These are phyloP conservation scores for Carcinoscorpius rotundicauda DNA, from an alignment of 1,140 invertebrate species.

Conservation along the genomic window DNA sequence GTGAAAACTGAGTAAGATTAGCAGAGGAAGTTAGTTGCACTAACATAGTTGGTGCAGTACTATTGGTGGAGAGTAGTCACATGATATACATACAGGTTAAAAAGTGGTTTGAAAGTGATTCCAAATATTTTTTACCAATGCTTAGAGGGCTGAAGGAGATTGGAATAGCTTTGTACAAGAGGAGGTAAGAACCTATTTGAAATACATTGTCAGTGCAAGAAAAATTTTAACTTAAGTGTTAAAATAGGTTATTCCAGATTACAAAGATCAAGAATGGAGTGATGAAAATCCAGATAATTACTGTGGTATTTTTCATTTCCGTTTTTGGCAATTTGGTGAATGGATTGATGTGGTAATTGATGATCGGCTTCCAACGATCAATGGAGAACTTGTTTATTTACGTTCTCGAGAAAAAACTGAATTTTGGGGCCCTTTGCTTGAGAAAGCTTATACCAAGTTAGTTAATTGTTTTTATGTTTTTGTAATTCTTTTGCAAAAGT, in stretches of 20 bases:
- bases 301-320: constrained; percentile 43
- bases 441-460: constrained; percentile 50
- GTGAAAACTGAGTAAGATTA: no score
- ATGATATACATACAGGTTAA: no score
- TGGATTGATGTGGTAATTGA: constrained; percentile 48
- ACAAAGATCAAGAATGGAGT: constrained; percentile 32
- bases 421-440: constrained; percentile 47
- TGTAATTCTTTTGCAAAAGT: no score
- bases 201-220: no score
- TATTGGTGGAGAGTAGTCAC: no score
- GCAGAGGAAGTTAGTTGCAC: no score
- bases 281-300: constrained; percentile 28
- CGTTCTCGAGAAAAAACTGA: constrained; percentile 38
- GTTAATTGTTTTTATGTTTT: constrained; percentile 13
- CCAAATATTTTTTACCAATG: no score
- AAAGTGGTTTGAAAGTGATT: no score
- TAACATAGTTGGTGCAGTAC: no score
- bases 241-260: constrained; percentile 31
- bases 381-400: constrained; percentile 43
- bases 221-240: neutral
- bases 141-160: no score
- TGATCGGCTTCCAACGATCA: constrained; percentile 45
- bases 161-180: no score
- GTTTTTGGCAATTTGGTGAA: constrained; percentile 42
- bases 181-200: no score